These are phyloP conservation scores for Bettongia penicillata DNA, from an alignment of 2,113 vertebrate genomes.

Conservation along the genomic window DNA sequence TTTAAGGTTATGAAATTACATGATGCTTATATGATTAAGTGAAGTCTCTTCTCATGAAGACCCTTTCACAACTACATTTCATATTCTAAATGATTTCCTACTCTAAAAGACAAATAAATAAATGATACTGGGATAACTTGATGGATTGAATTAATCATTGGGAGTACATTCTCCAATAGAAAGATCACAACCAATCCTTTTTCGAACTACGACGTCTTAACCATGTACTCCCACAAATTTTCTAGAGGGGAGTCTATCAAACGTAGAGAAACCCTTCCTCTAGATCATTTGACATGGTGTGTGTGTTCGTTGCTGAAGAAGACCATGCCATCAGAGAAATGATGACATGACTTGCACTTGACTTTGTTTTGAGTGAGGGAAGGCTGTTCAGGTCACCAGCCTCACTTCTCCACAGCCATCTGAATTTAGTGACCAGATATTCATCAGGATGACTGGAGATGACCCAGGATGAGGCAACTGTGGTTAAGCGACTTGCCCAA, in stretches of 20 bases:
- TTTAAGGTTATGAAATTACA: too few species aligned
- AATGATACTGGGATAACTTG: neutral
- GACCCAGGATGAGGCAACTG: too few species aligned
- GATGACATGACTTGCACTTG: too few species aligned
- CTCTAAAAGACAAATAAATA: neutral
- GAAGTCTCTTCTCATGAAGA: neutral
- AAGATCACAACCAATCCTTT: neutral
- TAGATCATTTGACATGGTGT: neutral
- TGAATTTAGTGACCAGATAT: too few species aligned
- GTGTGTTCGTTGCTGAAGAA: too few species aligned
- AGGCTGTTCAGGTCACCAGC: too few species aligned
- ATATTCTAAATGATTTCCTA: neutral
- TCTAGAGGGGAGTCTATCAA: too few species aligned
- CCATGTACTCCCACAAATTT: neutral
- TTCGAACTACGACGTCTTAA: neutral
- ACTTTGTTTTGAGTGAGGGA: too few species aligned
- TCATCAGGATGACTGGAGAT: too few species aligned
- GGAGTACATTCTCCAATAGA: neutral
- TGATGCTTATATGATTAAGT: neutral
- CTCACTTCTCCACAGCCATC: too few species aligned
- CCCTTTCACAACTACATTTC: neutral
- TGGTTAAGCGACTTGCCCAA: too few species aligned
- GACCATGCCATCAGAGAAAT: too few species aligned
- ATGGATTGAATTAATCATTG: neutral
- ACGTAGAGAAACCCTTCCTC: neutral